Percentiles rank a stretch among this genome's conserved stretches.
These are phyloP conservation scores for Ambastaia sidthimunki DNA, from an alignment of 2,797 vertebrate species.

Conservation along the genomic window DNA sequence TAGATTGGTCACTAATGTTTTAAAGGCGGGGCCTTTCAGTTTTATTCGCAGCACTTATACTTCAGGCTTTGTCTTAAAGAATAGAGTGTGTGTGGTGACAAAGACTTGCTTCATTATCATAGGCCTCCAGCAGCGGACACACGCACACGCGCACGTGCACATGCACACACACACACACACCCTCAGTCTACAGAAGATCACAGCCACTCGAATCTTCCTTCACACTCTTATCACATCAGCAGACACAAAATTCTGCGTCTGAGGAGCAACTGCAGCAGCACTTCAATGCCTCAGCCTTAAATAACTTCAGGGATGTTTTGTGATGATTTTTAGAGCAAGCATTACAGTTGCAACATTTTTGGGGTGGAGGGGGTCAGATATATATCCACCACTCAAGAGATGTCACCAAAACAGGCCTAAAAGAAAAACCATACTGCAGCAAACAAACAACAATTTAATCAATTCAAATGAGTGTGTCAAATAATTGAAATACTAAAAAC, in stretches of 20 bases:
- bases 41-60: no score
- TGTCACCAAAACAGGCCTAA: neutral
- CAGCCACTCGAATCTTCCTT: slow-evolving; percentile 34
- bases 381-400: neutral
- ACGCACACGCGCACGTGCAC: neutral
- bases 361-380: neutral
- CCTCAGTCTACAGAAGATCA: slow-evolving; percentile 25
- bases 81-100: slow-evolving; percentile 15
- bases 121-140: neutral
- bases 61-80: slow-evolving; percentile 35
- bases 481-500: neutral
- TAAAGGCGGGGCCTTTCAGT: neutral
- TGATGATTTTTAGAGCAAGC: slow-evolving; percentile 1
- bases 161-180: neutral
- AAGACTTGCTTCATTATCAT: slow-evolving; percentile 45
- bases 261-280: slow-evolving; percentile 9
- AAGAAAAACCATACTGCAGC: neutral
- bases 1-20: neutral
- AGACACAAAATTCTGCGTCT: slow-evolving; percentile 29
- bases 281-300: slow-evolving; percentile 32
- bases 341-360: neutral
- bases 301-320: slow-evolving; percentile 25
- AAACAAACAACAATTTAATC: slow-evolving; percentile 31
- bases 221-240: slow-evolving; percentile 15
- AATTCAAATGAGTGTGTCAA: slow-evolving; percentile 66